Evolutionary conservation across 1,140 invertebrate species (phyloP).

Genomic region (Battus philenor): DNA sequence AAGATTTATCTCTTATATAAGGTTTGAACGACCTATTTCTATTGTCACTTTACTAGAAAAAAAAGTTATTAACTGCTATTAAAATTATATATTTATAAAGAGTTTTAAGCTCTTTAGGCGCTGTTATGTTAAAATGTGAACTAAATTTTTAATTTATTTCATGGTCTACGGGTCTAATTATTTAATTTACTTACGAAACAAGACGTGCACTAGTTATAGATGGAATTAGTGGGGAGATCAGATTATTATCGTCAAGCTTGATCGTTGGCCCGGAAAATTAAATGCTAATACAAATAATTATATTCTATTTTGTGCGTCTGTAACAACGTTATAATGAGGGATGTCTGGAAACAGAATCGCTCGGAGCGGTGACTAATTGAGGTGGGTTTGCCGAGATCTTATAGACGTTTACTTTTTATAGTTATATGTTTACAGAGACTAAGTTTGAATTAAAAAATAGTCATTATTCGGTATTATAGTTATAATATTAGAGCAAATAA

Average conservation of each 20-base stretch:
- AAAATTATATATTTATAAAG: no score
- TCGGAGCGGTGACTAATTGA: constrained; percentile 49
- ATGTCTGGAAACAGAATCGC: constrained; percentile 42
- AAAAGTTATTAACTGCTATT: no score
- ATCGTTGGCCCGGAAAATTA: constrained; percentile 63
- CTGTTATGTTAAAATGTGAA: no score
- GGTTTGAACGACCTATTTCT: no score
- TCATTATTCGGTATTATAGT: no score
- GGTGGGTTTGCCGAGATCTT: constrained; percentile 17
- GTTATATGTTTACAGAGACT: constrained; percentile 1
- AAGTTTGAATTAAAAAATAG: no score
- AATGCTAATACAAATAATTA: constrained; percentile 69
- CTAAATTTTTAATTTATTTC: background rate
- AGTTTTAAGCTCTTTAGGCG: no score
- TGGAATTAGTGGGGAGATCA: constrained; percentile 46
- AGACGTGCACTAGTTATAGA: background rate
- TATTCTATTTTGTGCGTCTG: constrained; percentile 50
- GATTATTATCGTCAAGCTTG: constrained; percentile 41
- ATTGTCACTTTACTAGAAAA: no score
- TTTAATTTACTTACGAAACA: background rate
- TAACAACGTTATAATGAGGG: constrained; percentile 68
- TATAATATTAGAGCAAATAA: no score
- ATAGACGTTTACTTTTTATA: constrained; percentile 24
- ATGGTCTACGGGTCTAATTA: background rate
- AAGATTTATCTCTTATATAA: no score